Conservation (phyloP, 2,113 vertebrate species). For the Macroglossus sobrinus region DNA sequence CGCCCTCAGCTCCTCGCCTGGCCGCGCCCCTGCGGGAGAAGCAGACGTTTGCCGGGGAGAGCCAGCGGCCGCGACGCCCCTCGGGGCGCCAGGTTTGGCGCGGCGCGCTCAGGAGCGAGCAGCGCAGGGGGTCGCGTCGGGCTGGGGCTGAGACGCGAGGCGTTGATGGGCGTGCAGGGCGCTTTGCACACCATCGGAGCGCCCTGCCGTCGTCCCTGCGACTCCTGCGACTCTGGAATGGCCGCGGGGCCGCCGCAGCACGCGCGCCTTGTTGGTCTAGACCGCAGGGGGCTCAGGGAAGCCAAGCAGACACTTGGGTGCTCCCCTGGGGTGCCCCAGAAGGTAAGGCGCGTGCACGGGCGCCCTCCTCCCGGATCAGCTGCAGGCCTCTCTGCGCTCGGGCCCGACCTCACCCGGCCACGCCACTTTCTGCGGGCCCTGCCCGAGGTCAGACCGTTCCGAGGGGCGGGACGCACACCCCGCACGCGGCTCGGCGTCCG, state of each 20-base stretch:
- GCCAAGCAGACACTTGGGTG: not conserved
- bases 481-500: not conserved
- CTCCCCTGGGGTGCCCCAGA: not conserved
- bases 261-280: not conserved
- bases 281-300: not conserved
- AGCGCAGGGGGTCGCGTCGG: not conserved
- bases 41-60: not conserved
- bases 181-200: not conserved
- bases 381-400: not conserved
- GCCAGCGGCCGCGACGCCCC: not conserved
- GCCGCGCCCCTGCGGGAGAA: not conserved
- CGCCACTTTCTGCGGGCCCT: not conserved
- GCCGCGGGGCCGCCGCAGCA: not conserved
- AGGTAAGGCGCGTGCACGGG: not conserved
- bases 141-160: not conserved
- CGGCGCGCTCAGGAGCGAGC: rapidly evolving
- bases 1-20: not conserved
- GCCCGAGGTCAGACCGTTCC: not conserved
- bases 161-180: not conserved
- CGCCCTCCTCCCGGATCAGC: not conserved
- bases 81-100: not conserved
- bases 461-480: not conserved
- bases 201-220: not conserved
- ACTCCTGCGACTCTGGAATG: not conserved
- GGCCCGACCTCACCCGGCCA: not conserved